These are phyloP conservation scores for Tylochromis polylepis DNA, from an alignment of 2,113 vertebrate genomes.

Conservation along the genomic window DNA sequence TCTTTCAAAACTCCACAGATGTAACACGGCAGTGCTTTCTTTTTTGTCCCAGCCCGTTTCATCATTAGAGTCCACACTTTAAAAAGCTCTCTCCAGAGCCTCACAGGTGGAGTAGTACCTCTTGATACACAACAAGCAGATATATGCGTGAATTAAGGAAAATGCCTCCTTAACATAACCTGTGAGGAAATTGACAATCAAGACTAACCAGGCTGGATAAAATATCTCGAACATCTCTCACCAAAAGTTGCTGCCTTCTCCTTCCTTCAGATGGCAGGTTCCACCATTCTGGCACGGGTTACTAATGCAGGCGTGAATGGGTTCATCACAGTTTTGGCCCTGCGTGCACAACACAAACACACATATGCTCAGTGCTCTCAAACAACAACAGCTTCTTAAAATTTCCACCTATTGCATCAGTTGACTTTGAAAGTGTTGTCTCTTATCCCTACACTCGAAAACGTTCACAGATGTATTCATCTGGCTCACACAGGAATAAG, in stretches of 20 bases:
- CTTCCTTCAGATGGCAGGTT: conserved; percentile 94
- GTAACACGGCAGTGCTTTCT: not conserved
- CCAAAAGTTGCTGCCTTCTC: conserved; percentile 90
- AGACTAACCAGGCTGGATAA: not conserved
- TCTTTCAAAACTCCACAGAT: not conserved
- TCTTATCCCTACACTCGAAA: not conserved
- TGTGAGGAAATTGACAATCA: not conserved
- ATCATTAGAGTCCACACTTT: not conserved
- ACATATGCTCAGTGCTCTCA: not conserved
- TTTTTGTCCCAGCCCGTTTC: not conserved
- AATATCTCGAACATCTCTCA: conserved; percentile 56
- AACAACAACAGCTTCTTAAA: not conserved
- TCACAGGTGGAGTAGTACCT: not conserved
- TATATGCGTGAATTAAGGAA: not conserved
- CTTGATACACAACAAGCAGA: not conserved
- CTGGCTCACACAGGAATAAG: not conserved
- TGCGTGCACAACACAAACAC: conserved; percentile 41
- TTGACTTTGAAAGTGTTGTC: not conserved
- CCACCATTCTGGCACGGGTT: conserved; percentile 89
- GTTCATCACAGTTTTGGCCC: conserved; percentile 92
- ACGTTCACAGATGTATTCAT: not conserved
- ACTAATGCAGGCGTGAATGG: conserved; percentile 92
- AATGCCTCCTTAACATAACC: not conserved
- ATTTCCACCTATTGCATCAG: not conserved
- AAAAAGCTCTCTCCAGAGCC: not conserved